A percentile compares a stretch with the other conserved stretches of the same genome.
Conservation (phyloP, 1,140 invertebrate genomes). For the Dufourea novaeangliae region DNA sequence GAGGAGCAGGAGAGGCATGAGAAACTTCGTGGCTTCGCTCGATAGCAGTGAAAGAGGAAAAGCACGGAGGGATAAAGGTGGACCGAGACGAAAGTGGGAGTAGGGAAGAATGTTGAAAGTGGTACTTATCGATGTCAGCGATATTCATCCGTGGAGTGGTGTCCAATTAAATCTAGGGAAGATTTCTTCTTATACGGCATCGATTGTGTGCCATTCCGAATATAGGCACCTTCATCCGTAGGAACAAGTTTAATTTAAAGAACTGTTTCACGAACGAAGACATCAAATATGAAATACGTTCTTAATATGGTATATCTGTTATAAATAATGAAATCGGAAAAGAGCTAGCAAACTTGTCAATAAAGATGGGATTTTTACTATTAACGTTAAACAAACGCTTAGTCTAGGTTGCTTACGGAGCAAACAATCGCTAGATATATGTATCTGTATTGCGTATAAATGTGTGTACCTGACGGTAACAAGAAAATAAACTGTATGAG, state of each 20-base stretch:
- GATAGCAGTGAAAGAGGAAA: constrained; percentile 25
- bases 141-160: constrained; percentile 44
- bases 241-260: too few relatives aligned
- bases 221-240: neutral
- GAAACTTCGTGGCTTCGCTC: constrained; percentile 57
- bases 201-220: neutral
- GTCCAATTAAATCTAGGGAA: constrained; percentile 57
- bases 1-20: neutral
- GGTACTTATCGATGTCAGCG: constrained; percentile 61
- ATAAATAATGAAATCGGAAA: too few relatives aligned
- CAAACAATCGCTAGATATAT: too few relatives aligned
- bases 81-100: constrained; percentile 11
- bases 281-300: neutral
- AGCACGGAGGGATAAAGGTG: constrained; percentile 30
- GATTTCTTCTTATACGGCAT: neutral
- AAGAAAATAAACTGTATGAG: too few relatives aligned
- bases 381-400: too few relatives aligned
- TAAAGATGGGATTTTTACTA: too few relatives aligned
- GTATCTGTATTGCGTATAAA: too few relatives aligned
- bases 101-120: constrained; percentile 53
- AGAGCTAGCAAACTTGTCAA: too few relatives aligned
- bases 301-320: neutral
- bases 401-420: too few relatives aligned
- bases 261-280: neutral
- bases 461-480: too few relatives aligned